A percentile compares a stretch with the other conserved stretches of the same genome.
Conservation (phyloP, 2,113 vertebrate species). For the Podarcis raffonei region DNA sequence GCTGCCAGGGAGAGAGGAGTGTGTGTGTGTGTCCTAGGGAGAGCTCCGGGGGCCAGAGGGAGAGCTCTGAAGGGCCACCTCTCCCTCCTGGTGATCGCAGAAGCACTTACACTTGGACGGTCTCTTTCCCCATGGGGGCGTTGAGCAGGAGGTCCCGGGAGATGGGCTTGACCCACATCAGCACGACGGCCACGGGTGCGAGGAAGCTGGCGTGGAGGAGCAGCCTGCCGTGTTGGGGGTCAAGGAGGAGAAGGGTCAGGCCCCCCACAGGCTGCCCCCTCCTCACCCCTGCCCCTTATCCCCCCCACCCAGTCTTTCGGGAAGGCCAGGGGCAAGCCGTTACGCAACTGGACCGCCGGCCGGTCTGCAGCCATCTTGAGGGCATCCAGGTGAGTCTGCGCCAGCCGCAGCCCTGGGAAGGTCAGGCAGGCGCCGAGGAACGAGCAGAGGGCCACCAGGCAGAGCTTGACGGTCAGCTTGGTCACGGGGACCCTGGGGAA, state of each 20-base stretch:
- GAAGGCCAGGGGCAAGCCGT: neutral
- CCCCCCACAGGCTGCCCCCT: neutral
- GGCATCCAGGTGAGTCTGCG: constrained; percentile 92
- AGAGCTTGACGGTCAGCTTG: constrained; percentile 85
- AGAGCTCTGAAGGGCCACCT: no score
- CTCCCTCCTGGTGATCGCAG: no score
- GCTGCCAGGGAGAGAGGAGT: no score
- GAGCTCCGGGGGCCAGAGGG: neutral
- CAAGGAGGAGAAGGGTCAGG: neutral
- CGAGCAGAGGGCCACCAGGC: constrained; percentile 84
- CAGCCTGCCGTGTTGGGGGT: constrained; percentile 70
- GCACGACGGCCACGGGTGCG: constrained; percentile 84
- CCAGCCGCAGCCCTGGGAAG: constrained; percentile 92
- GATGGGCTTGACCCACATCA: constrained; percentile 92
- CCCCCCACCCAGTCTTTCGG: neutral
- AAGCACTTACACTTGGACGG: constrained; percentile 81
- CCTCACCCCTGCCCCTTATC: neutral
- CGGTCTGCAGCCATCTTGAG: constrained; percentile 81
- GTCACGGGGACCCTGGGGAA: constrained; percentile 82
- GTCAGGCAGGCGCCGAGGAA: constrained; percentile 89
- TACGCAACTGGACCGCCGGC: constrained; percentile 85
- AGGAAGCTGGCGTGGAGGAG: constrained; percentile 89
- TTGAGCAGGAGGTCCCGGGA: constrained; percentile 88
- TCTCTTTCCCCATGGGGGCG: constrained; percentile 81
- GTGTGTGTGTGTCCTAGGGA: neutral